Evolutionary conservation across 2,888 invertebrate species (phyloP), one percentile per base, ranked within the genome.

Genomic region (Drosophila siamana): DNA sequence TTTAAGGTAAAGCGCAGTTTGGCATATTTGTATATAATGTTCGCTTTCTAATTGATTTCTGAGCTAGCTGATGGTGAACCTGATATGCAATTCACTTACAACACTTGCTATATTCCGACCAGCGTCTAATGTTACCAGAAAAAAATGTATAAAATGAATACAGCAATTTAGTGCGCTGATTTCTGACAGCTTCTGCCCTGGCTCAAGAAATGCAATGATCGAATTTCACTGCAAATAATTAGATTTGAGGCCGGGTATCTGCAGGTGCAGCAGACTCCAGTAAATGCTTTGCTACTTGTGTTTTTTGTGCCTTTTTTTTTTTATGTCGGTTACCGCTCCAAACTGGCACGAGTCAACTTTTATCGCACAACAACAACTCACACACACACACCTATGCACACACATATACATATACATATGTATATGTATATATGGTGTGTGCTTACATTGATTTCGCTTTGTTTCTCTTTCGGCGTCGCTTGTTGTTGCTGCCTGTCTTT

Each of bases 271-370:
- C 36, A 38, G 13, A 38, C 36, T 15, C 13, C 2, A 4, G n/a
- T 13, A 36, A n/a, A n/a, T n/a, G 4, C 13, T 15, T 38, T 38
- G 13, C 36, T 15, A 38, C 36, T 41, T 19, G 40, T 38, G n/a
- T 33, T 33, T 33, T n/a, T 11, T n/a, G 33, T n/a, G 33, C 4
- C 4, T 11, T 57, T 40, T 36, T 59, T 55, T 67, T 57, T 40
- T 36, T 59, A 51, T 67, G 64, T 78, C 16, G 69, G 74, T 72
- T 72, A 56, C 74, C 52, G 61, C 55, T 74, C 65, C 61, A 76
- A 77, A 77, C 87, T 81, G 81, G 85, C 87, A 86, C 81, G 81
- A 81, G 78, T 87, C 81, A 80, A 86, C 70, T 84, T 86, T 77
- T 86, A 84, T 81, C 70, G 74, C 78, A 74, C 51, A 51, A 22